Evolutionary conservation across 2,888 invertebrate species (phyloP).

Genomic region (Toxonevra muliebris): DNA sequence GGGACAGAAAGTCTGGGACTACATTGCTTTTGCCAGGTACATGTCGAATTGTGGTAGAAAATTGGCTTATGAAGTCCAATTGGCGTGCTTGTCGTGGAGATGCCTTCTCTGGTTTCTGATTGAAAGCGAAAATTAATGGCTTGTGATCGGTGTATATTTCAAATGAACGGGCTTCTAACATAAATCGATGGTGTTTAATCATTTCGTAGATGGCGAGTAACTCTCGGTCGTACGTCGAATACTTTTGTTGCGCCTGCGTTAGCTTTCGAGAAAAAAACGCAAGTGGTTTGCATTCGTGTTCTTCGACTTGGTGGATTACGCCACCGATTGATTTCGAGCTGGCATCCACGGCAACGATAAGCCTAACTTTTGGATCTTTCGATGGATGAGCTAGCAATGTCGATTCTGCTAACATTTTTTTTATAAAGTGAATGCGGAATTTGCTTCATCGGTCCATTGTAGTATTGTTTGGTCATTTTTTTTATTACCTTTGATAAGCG

Average conservation of each 20-base stretch:
- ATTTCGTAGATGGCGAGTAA: constrained; percentile 57
- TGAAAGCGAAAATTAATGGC: constrained; percentile 48
- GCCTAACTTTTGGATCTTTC: no score
- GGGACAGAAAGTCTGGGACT: constrained; percentile 1
- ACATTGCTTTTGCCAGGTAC: constrained; percentile 16
- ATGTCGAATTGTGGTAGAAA: constrained; percentile 31
- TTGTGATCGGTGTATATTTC: constrained; percentile 41
- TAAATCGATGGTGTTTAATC: constrained; percentile 45
- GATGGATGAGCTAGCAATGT: no score
- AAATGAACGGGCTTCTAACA: constrained; percentile 46
- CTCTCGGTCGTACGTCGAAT: constrained; percentile 60
- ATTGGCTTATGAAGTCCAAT: constrained; percentile 20
- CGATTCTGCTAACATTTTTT: no score
- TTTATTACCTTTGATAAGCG: constrained; percentile 27
- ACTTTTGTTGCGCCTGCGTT: constrained; percentile 51
- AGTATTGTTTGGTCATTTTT: constrained; percentile 33
- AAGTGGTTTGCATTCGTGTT: constrained; percentile 50
- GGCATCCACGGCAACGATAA: no score
- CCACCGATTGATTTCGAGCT: constrained; percentile 19
- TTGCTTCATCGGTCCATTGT: constrained; percentile 29
- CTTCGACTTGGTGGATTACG: constrained; percentile 23
- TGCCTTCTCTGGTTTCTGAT: constrained; percentile 29
- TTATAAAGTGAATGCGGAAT: no score
- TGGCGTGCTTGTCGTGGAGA: constrained; percentile 16
- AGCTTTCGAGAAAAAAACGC: constrained; percentile 59